These are phyloP conservation scores for Melanotaenia boesemani DNA, from an alignment of 2,797 vertebrate genomes.

Conservation along the genomic window DNA sequence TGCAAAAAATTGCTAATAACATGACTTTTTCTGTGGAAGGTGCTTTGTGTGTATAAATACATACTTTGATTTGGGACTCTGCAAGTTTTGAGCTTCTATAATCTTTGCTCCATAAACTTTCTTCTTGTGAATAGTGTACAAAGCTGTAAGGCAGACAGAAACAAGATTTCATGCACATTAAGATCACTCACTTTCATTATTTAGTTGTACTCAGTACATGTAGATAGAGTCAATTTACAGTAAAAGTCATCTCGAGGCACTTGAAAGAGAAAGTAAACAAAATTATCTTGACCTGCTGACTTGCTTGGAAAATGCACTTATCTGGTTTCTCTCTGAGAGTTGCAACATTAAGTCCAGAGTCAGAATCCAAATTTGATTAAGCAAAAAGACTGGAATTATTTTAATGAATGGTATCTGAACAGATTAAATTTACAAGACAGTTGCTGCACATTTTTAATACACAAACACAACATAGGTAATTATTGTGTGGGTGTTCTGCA, in stretches of 20 bases:
- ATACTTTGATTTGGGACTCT: constrained; percentile 95
- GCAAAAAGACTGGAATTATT: not conserved
- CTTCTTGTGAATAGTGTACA: constrained; percentile 94
- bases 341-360: not conserved
- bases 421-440: not conserved
- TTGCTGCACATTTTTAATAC: not conserved
- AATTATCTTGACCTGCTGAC: not conserved
- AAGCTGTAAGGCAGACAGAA: constrained; percentile 80
- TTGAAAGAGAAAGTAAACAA: not conserved
- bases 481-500: not conserved
- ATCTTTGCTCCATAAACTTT: constrained; percentile 91
- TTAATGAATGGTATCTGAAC: not conserved
- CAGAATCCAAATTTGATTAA: not conserved
- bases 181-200: not conserved
- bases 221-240: not conserved
- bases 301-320: not conserved
- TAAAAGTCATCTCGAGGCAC: not conserved
- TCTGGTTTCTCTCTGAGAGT: not conserved
- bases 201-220: not conserved
- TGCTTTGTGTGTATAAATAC: constrained; percentile 33
- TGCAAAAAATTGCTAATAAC: not conserved
- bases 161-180: not conserved
- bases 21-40: not conserved
- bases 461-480: not conserved
- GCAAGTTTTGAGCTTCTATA: constrained; percentile 91